Conservation (phyloP, 1,140 invertebrate genomes). For the Kradibia gibbosae region DNA sequence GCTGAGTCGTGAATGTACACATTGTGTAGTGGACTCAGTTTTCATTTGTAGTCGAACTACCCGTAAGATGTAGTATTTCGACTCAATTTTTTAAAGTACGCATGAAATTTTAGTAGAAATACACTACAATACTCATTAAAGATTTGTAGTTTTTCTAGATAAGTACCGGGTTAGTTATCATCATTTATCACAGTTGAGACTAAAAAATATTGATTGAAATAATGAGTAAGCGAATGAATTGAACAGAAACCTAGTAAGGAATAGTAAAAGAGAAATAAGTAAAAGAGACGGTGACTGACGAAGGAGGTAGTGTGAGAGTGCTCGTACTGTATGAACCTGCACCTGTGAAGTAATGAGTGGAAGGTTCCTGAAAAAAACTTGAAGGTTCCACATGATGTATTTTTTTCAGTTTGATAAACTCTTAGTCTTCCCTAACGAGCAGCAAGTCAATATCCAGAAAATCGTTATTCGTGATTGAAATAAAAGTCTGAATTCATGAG, state of each 20-base stretch:
- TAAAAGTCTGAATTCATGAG: not conserved
- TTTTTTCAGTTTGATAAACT: slow-evolving; percentile 33
- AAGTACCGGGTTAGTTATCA: not conserved
- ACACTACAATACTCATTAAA: not conserved
- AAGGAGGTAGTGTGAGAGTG: not conserved
- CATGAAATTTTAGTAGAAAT: not conserved
- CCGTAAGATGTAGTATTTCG: not conserved
- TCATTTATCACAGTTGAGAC: not conserved
- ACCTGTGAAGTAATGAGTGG: not conserved
- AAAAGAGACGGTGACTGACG: not conserved
- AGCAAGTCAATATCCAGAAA: slow-evolving; percentile 27
- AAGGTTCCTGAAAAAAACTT: not conserved
- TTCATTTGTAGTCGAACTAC: not conserved
- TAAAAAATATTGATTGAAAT: not conserved
- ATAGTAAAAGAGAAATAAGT: not conserved
- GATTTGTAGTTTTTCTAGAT: not conserved
- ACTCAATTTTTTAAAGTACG: not conserved
- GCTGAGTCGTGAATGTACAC: not conserved
- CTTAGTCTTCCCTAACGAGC: slow-evolving; percentile 23
- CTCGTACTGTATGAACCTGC: not conserved
- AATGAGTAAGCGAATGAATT: not conserved
- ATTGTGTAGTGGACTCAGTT: not conserved
- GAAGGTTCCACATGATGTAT: not conserved
- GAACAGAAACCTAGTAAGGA: not conserved
- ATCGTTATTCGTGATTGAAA: not conserved